phyloP scores from a whole-genome alignment of 2,797 vertebrate species.

The Chloroceryle amazona region DNA sequence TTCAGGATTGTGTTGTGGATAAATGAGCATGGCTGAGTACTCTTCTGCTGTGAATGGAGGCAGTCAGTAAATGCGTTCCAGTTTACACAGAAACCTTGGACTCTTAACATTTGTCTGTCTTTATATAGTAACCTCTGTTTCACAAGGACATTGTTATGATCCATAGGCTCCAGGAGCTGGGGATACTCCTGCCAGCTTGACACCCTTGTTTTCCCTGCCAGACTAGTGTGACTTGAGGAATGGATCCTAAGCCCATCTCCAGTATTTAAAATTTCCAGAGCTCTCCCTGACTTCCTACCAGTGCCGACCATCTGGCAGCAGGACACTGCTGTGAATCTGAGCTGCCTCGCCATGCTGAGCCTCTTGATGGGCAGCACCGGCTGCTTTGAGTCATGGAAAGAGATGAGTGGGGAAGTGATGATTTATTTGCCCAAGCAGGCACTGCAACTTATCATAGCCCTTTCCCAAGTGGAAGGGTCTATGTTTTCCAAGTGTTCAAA shows the following conservation, averaged over 20 bases:
- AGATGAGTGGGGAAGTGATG: background rate
- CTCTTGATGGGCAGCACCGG: background rate
- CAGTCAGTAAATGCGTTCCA: rapidly evolving
- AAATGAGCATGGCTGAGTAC: background rate
- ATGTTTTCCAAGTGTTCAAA: background rate
- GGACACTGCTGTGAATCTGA: rapidly evolving
- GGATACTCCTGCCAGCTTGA: background rate
- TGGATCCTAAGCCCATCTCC: background rate
- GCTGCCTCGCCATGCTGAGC: background rate
- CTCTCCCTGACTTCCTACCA: background rate
- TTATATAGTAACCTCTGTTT: background rate
- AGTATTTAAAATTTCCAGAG: background rate
- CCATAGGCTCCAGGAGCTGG: rapidly evolving
- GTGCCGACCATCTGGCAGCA: background rate
- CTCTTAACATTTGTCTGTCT: background rate
- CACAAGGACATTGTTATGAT: background rate
- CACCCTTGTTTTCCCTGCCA: background rate
- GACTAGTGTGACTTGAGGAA: background rate
- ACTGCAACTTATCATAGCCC: background rate
- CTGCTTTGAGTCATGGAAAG: constrained; percentile 45
- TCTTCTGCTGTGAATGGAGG: background rate
- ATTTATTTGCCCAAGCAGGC: constrained; percentile 36
- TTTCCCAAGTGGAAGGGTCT: background rate
- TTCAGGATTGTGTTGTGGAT: background rate
- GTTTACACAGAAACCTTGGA: background rate